Percentiles rank a stretch among this genome's conserved stretches.
Conservation (phyloP, 2,888 invertebrate species). For the Apamea crenata region DNA sequence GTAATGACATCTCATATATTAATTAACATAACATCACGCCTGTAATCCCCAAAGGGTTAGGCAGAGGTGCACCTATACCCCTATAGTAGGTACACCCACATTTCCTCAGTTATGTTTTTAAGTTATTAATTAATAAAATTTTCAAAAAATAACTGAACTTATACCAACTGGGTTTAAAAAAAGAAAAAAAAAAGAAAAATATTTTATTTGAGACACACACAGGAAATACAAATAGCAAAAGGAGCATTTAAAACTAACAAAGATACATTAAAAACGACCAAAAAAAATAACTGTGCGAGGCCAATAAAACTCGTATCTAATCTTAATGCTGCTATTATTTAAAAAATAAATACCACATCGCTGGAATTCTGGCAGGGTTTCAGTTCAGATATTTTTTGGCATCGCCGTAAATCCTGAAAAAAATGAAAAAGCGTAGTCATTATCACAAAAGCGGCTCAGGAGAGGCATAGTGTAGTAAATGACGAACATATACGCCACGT, state of each 20-base stretch:
- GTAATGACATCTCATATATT: background rate
- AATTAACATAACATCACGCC: no score
- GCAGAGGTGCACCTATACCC: background rate
- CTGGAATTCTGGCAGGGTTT: background rate
- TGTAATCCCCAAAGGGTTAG: background rate
- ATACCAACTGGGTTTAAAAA: background rate
- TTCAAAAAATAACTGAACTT: background rate
- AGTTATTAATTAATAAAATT: background rate
- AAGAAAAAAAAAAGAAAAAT: no score
- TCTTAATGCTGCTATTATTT: background rate
- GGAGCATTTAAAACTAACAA: no score
- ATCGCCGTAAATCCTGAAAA: background rate
- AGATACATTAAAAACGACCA: no score
- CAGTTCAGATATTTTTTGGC: background rate
- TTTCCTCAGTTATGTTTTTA: background rate
- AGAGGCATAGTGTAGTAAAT: conserved; percentile 24
- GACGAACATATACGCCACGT: conserved; percentile 29
- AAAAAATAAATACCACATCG: background rate
- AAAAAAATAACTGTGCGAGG: no score
- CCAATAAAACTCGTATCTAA: background rate
- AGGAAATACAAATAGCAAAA: no score
- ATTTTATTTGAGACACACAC: background rate
- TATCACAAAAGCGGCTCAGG: conserved; percentile 1
- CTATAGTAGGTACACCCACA: background rate
- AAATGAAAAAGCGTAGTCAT: conserved; percentile 19